Evolutionary conservation across 1,140 invertebrate genomes (phyloP), one percentile per base, ranked within the genome.

Genomic region (Temnothorax longispinosus): DNA sequence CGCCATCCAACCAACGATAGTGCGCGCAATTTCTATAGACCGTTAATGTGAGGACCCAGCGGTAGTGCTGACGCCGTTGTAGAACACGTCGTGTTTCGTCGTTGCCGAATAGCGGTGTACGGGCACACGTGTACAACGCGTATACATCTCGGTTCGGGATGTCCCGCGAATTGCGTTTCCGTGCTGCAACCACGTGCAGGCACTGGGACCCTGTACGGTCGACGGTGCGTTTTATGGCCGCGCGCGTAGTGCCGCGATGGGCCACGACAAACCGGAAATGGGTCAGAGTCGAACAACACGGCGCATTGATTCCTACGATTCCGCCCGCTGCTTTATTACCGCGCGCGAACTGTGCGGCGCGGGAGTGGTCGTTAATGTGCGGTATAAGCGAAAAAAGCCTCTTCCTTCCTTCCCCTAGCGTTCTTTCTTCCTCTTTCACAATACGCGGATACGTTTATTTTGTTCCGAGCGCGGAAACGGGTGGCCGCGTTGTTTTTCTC

Each of bases 351-450:
- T 35, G 21, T 52, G 65, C 21, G 21, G 21, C 21, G 6, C 50
- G n/a, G 38, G 78, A 56, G 38, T 74, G 89, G 85, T 90, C 88
- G 58, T 90, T 90, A 87, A 90, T 75, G 85, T 58, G 44, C 67
- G 50, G 35, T 18, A 47, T 44, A 81, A 27, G 27, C 65, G 58
- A 82, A 85, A 88, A 90, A 47, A 18, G 11, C 35, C 5, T 47
- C 35, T n/a, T 27, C 15, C 15, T 56, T 35, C 13, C 0, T 21
- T 10, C 15, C 38, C 3, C 10, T 35, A 0, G 27, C 27, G 27
- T 10, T 58, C 21, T 47, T 41, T 47, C 15, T 32, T 8, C 32
- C n/a, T 78, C 58, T 54, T 41, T 35, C 52, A 38, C 60, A 44
- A 60, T 50, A 41, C 56, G 32, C 58, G 74, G 74, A 78, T 67